Conservation (phyloP, 2,797 vertebrate species). For the Trachops cirrhosus region DNA sequence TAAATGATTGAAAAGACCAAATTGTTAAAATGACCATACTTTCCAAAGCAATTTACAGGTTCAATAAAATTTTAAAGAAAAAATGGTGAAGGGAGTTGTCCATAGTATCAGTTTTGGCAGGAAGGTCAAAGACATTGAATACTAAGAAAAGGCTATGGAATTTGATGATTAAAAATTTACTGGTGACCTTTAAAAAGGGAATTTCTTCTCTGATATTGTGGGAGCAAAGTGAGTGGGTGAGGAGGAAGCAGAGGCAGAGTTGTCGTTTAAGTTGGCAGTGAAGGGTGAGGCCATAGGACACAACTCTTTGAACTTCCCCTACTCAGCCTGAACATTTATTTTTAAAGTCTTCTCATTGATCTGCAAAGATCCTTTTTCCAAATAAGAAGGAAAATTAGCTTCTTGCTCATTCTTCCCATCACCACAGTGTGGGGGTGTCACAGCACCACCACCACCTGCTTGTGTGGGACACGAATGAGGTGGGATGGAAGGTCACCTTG, state of each 20-base stretch:
- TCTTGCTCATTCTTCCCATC: not conserved
- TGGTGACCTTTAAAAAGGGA: conserved; percentile 52
- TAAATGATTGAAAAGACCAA: too few species aligned
- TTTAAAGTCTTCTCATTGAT: not conserved
- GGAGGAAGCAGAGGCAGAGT: conserved; percentile 27
- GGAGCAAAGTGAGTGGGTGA: not conserved
- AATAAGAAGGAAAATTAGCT: not conserved
- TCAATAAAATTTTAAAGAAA: not conserved
- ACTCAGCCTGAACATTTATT: not conserved
- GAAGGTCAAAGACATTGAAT: not conserved
- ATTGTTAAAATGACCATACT: too few species aligned
- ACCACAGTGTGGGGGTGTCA: not conserved
- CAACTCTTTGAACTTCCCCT: not conserved
- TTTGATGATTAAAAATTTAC: not conserved
- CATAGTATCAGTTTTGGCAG: not conserved
- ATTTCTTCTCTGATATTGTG: conserved; percentile 29
- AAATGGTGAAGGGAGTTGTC: not conserved
- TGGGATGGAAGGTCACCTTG: not conserved
- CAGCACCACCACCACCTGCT: not conserved
- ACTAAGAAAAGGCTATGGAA: not conserved
- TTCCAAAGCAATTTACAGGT: too few species aligned
- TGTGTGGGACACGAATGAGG: not conserved
- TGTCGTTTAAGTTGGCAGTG: not conserved
- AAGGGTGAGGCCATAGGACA: not conserved
- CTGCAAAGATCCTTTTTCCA: not conserved